Percentiles rank a stretch among this genome's conserved stretches.
phyloP scores from a whole-genome alignment of 2,113 vertebrate genomes.

The human (Homo sapiens) region GRCh38 chr13:98426501-98427000 shows the following conservation, averaged over 20 bases:
- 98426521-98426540: background rate
- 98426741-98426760: background rate
- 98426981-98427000: too few relatives aligned
- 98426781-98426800: accelerated
- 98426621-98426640: background rate
- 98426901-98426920: background rate
- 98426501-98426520: too few relatives aligned
- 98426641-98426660: background rate
- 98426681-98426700: background rate
- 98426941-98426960: background rate
- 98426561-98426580: background rate
- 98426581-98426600: background rate
- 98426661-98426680: background rate
- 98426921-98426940: background rate
- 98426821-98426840: too few relatives aligned
- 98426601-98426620: background rate
- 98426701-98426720: background rate
- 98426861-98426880: background rate
- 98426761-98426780: background rate
- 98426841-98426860: background rate
- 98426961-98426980: background rate
- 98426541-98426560: too few relatives aligned
- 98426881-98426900: background rate
- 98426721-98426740: accelerated
- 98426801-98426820: too few relatives aligned